Base-by-base conservation (phyloP, 1,140 invertebrate genomes). In the Oncopodura yosiiana region DNA sequence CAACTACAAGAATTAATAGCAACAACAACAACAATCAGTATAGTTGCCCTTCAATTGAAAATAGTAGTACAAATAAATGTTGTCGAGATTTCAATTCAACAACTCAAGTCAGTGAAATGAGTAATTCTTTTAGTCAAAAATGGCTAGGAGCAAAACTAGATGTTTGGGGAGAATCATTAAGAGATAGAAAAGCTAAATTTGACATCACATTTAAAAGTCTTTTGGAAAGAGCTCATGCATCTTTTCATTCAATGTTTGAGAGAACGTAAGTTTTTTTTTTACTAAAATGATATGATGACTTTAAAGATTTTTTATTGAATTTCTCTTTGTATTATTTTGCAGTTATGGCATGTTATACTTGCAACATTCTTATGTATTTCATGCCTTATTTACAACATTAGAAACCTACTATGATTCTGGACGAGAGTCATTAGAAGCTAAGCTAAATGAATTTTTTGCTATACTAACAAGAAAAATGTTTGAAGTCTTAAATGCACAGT, bases 391-490 rank as follows among this genome's bases (percentile, higher is more conserved):
- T 71, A 79, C 80, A 56, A 82, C 94, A 64, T 74, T 98, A 58
- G 88, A 93, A 67, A 81, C 79, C 60, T 98, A 96, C 69, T 95
- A 94, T 73, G 74, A 77, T 2, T 81, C 80, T 56, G 90, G 90
- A 16, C 74, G 82, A 63, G 78, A 86, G 9, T 81, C 93, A 68
- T 78, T 97, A 11, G 78, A 83, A 30, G 81, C 83, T 16, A 83
- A 86, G 18, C 83, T 97, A 81, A 86, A 96, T 62, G 80, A 80
- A 51, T 98, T 98, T 74, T 98, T 97, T 74, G 82, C 80, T 45
- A 84, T 81, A 3, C 79, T 97, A 0, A 93, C 96, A 68, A 84
- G 93, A 70, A 90, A 88, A 69, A 96, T 98, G 91, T 97, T 97
- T 72, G 84, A 81, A 0, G 89, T 96, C 23, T 74, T 96, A 54